phyloP scores from a whole-genome alignment of 2,888 invertebrate genomes.

The Cephus runcator region DNA sequence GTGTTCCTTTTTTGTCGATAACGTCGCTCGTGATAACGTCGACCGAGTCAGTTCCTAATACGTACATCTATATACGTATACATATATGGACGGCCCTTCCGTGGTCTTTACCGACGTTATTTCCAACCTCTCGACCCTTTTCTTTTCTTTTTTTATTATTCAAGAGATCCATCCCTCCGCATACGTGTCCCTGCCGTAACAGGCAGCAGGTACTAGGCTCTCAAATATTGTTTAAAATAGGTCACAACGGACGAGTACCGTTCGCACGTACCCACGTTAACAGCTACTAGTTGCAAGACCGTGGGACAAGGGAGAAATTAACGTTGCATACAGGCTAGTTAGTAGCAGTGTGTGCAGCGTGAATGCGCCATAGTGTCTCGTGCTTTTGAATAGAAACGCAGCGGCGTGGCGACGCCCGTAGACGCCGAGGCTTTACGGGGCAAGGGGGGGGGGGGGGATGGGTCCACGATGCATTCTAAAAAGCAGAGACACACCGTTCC shows the following conservation, averaged over 20 bases:
- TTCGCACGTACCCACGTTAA: not conserved
- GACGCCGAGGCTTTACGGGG: not conserved
- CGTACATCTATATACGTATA: slow-evolving; percentile 7
- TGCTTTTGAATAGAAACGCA: not conserved
- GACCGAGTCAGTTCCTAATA: not conserved
- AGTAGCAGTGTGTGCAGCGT: not conserved
- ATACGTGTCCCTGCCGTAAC: not conserved
- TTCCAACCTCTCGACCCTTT: slow-evolving; percentile 1
- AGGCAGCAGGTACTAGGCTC: not conserved
- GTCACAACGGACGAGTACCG: not conserved
- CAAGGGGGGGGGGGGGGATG: no score
- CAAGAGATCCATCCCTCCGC: slow-evolving; percentile 8
- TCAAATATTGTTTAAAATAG: not conserved
- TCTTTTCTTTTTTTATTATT: not conserved
- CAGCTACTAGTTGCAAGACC: not conserved
- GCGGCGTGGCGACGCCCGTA: not conserved
- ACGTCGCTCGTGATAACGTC: not conserved
- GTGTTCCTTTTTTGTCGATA: not conserved
- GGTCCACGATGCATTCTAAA: not conserved
- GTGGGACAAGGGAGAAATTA: slow-evolving; percentile 17
- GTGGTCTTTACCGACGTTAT: slow-evolving; percentile 14
- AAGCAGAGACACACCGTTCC: not conserved
- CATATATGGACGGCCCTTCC: slow-evolving; percentile 2
- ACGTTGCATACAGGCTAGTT: slow-evolving; percentile 4
- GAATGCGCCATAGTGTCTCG: not conserved